These are phyloP conservation scores for Caenorhabditis macrosperma DNA, from an alignment of 2,888 invertebrate genomes.

Conservation along the genomic window DNA sequence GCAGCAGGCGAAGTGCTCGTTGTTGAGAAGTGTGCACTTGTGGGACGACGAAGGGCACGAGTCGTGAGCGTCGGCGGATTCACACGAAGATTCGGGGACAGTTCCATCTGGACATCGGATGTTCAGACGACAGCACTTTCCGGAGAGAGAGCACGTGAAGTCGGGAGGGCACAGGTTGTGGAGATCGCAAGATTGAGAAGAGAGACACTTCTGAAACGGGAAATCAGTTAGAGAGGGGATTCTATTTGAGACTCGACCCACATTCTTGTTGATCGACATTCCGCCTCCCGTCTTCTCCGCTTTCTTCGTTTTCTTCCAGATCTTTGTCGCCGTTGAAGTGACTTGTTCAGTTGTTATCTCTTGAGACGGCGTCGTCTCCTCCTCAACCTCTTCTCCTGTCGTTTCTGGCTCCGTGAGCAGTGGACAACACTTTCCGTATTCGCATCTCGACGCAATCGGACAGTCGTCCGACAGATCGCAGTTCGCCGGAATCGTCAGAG, in stretches of 20 bases:
- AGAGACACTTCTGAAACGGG: constrained; percentile 62
- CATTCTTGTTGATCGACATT: constrained; percentile 38
- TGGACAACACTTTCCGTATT: constrained; percentile 72
- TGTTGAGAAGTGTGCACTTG: constrained; percentile 54
- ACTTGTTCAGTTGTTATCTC: constrained; percentile 26
- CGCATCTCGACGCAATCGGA: constrained; percentile 69
- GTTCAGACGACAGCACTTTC: constrained; percentile 65
- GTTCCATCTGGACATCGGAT: constrained; percentile 70
- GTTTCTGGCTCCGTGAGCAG: constrained; percentile 16
- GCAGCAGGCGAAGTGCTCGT: constrained; percentile 54
- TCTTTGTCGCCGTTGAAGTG: constrained; percentile 35
- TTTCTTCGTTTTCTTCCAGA: constrained; percentile 37
- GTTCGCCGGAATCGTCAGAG: constrained; percentile 63
- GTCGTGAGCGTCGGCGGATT: constrained; percentile 35
- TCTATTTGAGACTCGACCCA: neutral
- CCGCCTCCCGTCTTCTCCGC: constrained; percentile 7
- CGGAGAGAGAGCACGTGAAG: constrained; percentile 67
- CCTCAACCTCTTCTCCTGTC: constrained; percentile 12
- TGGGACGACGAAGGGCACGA: constrained; percentile 69
- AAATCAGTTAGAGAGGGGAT: neutral
- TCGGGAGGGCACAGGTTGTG: constrained; percentile 67
- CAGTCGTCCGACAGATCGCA: constrained; percentile 69
- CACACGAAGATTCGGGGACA: constrained; percentile 67
- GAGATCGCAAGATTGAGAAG: constrained; percentile 55
- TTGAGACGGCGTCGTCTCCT: constrained; percentile 8